These are phyloP conservation scores for Sycobia sp. DNA, from an alignment of 1,140 invertebrate genomes.

Conservation along the genomic window DNA sequence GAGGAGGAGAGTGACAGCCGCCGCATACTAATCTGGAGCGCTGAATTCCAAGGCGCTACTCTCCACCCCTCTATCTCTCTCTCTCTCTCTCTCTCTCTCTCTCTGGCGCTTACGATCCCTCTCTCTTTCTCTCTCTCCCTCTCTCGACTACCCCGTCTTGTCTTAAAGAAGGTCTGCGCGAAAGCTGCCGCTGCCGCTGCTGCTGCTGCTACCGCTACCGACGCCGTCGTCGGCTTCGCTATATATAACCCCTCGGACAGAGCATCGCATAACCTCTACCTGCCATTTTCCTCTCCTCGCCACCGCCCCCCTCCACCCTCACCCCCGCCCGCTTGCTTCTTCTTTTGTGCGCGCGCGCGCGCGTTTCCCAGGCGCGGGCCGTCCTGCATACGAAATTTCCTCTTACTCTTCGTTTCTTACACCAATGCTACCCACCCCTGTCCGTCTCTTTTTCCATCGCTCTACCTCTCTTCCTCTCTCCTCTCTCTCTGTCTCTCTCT, in stretches of 20 bases:
- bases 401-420: constrained; percentile 28
- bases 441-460: too few species aligned
- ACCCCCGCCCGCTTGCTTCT: neutral
- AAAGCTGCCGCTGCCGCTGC: neutral
- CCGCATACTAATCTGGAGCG: constrained; percentile 57
- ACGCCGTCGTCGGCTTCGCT: neutral
- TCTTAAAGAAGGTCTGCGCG: constrained; percentile 12
- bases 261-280: constrained; percentile 25
- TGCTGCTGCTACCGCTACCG: neutral
- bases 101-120: too few species aligned
- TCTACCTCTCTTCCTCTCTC: neutral
- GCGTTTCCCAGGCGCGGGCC: neutral
- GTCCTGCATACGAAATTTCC: constrained; percentile 30
- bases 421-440: neutral
- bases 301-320: neutral
- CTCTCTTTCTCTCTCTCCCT: too few species aligned
- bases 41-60: too few species aligned
- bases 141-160: constrained; percentile 11
- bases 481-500: constrained; percentile 1
- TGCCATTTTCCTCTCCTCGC: constrained; percentile 11
- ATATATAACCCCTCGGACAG: constrained; percentile 19
- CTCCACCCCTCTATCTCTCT: too few species aligned
- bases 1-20: constrained; percentile 47
- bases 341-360: constrained; percentile 11
- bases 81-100: too few species aligned